Percentiles rank a stretch among this genome's conserved stretches.
phyloP scores from a whole-genome alignment of 2,113 vertebrate species.

The Alces alces region DNA sequence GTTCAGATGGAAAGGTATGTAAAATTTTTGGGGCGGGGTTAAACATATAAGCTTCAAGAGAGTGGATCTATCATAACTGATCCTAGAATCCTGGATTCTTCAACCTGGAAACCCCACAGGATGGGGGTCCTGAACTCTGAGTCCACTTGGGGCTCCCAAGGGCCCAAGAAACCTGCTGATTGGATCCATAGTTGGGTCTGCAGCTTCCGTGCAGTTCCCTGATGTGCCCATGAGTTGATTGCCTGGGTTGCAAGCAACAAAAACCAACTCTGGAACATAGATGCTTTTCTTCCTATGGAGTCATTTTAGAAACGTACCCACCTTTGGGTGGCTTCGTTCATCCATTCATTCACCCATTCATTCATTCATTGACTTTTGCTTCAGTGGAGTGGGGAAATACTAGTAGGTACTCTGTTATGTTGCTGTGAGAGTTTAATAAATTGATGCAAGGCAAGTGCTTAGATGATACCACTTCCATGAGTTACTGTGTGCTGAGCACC shows the following conservation, averaged over 20 bases:
- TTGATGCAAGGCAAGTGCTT: no score
- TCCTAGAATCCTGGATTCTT: background rate
- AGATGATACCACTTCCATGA: background rate
- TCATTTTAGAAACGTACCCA: background rate
- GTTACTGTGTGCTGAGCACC: background rate
- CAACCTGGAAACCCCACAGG: background rate
- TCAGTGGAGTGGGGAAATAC: background rate
- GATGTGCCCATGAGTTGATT: accelerated
- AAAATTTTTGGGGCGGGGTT: background rate
- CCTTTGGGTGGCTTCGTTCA: background rate
- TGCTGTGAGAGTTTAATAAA: background rate
- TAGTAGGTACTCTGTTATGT: accelerated
- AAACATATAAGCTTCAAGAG: background rate
- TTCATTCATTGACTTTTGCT: background rate
- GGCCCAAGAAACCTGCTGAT: no score
- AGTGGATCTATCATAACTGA: background rate
- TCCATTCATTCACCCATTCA: background rate
- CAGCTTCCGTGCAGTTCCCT: background rate
- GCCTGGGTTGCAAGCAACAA: background rate
- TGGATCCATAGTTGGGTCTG: accelerated
- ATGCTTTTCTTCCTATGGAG: background rate
- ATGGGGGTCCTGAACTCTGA: background rate
- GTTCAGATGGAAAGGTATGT: background rate
- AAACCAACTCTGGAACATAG: background rate
- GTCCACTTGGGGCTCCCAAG: background rate